Evolutionary conservation across 37 sponge, comb jelly and placozoan genomes (phyloP), one percentile per base, ranked within the genome.

Genomic region (Petrosia ficiformis): DNA sequence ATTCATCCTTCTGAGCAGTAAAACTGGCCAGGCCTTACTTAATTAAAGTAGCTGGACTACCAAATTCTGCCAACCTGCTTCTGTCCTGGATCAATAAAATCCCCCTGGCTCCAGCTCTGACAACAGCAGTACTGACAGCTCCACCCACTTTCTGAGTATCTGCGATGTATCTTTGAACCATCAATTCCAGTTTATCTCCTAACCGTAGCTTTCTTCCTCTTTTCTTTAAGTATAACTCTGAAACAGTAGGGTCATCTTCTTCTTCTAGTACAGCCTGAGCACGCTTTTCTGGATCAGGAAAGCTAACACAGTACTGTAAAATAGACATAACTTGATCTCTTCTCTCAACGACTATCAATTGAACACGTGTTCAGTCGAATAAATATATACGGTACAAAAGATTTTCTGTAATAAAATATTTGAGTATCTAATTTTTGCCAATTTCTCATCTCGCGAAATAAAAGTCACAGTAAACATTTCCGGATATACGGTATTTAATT

Each of bases 21-120:
- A 82, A 28, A 68, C 75, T 2, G 83, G 76, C 83, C 83, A 82
- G n/a, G 68, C 68, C 21, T 0, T 48, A 2, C 74, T 68, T 24
- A n/a, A n/a, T n/a, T n/a, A 75, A 16, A 21, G 76, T 70, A n/a
- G 73, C 75, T 41, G 70, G 70, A 11, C 83, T 76, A 33, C 83
- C 76, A 68, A 75, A 75, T 39, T 82, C 76, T 38, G 64, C 32
- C 32, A 82, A 68, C 4, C 52, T 36, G 44, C 54, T 75, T 57
- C 77, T 75, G 48, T 82, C 83, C 52, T 34, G 70, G 22, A 33
- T 75, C n/a, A 59, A 34, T 29, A 82, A 41, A 59, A 82, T 75
- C 1, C 76, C 83, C 3, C 76, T 82, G 21, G 83, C 83, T 40
- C 70, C 59, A 48, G 83, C 76, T 57, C 68, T 82, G 29, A 75